phyloP scores from a whole-genome alignment of 1,140 invertebrate species.

The Drosophila triauraria region DNA sequence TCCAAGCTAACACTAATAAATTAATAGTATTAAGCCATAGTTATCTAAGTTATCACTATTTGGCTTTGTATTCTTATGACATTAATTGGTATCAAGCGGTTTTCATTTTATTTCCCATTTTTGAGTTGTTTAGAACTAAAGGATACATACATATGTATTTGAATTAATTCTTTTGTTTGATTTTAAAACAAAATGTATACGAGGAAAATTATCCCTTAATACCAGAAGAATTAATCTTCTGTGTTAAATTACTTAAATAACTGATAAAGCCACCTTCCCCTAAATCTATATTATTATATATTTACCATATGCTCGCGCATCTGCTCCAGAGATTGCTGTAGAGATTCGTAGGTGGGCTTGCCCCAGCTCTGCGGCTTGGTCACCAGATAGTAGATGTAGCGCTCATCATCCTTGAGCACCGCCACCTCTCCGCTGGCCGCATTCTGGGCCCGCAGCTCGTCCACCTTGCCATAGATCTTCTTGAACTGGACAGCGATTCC shows the following conservation, averaged over 20 bases:
- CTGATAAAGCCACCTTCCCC: too few relatives aligned
- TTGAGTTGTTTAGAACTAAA: not conserved
- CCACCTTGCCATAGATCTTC: conserved; percentile 83
- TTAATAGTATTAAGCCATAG: not conserved
- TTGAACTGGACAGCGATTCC: conserved; percentile 87
- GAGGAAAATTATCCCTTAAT: too few relatives aligned
- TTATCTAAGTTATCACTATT: not conserved
- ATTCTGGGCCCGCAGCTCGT: conserved; percentile 73
- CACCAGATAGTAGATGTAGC: conserved; percentile 87
- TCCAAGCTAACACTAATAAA: too few relatives aligned
- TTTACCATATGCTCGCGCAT: conserved; percentile 85
- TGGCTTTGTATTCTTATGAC: not conserved
- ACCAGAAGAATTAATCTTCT: too few relatives aligned
- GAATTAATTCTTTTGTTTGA: not conserved
- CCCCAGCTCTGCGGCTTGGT: conserved; percentile 85
- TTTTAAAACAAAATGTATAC: not conserved
- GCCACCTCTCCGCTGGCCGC: conserved; percentile 86
- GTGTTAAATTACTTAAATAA: too few relatives aligned
- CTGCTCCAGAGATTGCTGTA: conserved; percentile 84
- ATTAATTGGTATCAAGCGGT: too few relatives aligned
- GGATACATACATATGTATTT: not conserved
- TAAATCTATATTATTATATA: not conserved
- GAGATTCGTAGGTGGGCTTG: conserved; percentile 85
- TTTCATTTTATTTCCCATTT: not conserved
- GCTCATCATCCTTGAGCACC: conserved; percentile 84